Evolutionary conservation across 1,140 invertebrate genomes (phyloP).

Genomic region (Steinernema khuongi): DNA sequence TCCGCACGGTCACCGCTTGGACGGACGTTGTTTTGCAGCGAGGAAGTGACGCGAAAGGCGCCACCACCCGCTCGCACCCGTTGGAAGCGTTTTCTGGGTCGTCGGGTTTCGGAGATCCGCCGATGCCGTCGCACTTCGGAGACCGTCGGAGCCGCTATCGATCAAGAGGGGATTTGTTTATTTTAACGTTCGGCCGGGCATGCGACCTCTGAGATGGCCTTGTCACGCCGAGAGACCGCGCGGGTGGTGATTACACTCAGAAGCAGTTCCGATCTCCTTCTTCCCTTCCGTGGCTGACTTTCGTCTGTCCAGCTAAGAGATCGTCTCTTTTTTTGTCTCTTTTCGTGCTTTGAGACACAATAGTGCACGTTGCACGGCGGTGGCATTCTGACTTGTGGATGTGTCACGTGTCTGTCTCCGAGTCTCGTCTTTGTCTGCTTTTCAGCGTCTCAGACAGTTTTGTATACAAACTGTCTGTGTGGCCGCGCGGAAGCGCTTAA

Average conservation of each 20-base stretch:
- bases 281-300: not conserved
- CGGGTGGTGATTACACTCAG: not conserved
- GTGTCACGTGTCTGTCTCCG: not conserved
- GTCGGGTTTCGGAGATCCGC: not conserved
- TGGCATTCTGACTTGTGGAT: not conserved
- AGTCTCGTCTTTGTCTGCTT: too few species aligned
- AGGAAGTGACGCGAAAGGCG: too few species aligned
- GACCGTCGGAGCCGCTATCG: too few species aligned
- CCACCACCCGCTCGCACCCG: too few species aligned
- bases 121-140: not conserved
- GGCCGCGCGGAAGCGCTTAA: too few species aligned
- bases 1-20: too few species aligned
- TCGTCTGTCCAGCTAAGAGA: not conserved
- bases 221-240: not conserved
- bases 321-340: not conserved
- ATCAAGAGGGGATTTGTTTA: slow-evolving; percentile 2
- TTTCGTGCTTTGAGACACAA: not conserved
- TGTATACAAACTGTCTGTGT: too few species aligned
- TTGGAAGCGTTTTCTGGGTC: too few species aligned
- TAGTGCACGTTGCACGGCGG: not conserved
- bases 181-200: not conserved
- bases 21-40: too few species aligned
- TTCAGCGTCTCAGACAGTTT: too few species aligned
- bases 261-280: not conserved
- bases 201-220: not conserved